phyloP scores from a whole-genome alignment of 2,797 vertebrate genomes.

The Sebastes nivosus region DNA sequence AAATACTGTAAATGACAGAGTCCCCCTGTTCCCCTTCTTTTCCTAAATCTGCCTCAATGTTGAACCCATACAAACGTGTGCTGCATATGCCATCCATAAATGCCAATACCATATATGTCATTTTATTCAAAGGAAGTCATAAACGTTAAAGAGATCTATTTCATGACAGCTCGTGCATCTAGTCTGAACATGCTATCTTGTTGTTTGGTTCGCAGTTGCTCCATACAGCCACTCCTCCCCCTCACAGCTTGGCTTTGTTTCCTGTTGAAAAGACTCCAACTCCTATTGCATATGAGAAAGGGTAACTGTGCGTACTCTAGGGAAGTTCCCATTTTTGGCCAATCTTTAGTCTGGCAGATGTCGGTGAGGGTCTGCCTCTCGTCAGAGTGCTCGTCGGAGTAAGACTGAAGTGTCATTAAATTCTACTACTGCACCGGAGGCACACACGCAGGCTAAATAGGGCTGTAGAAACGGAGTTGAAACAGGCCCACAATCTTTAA shows the following conservation, averaged over 20 bases:
- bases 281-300: not conserved
- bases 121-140: not conserved
- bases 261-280: conserved; percentile 12
- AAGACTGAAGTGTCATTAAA: not conserved
- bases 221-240: conserved; percentile 13
- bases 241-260: conserved; percentile 16
- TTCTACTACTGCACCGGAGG: not conserved
- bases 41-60: not conserved
- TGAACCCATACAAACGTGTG: not conserved
- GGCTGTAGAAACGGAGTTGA: not conserved
- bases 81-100: not conserved
- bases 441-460: not conserved
- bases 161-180: not conserved
- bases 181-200: conserved; percentile 24
- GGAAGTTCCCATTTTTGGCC: conserved; percentile 3
- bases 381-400: not conserved
- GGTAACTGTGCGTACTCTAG: not conserved
- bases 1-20: not conserved
- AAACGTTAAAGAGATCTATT: not conserved
- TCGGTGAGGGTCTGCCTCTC: not conserved
- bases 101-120: not conserved
- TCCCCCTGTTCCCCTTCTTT: not conserved
- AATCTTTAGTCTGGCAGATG: conserved; percentile 5
- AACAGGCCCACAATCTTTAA: not conserved
- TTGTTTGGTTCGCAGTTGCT: not conserved